Evolutionary conservation across 2,113 vertebrate species (phyloP).

Genomic region (Ailurus styani): DNA sequence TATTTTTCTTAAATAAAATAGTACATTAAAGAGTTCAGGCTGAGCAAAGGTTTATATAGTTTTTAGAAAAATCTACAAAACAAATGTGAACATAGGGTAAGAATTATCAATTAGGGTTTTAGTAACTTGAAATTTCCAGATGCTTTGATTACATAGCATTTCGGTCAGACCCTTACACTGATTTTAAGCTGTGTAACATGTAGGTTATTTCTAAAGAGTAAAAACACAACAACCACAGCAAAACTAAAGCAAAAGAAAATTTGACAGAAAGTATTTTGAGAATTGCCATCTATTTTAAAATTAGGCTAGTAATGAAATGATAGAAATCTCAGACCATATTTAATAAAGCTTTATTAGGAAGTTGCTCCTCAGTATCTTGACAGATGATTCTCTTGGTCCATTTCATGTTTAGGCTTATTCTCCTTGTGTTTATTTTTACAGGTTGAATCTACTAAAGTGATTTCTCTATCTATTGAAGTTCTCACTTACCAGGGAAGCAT

Average conservation of each 20-base stretch:
- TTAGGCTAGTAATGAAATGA: background rate
- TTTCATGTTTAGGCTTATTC: background rate
- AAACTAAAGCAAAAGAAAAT: background rate
- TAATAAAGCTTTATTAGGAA: background rate
- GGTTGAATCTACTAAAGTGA: conserved; percentile 8
- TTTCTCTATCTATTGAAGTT: conserved; percentile 29
- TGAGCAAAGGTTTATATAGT: background rate
- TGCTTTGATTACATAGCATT: background rate
- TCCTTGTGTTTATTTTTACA: conserved; percentile 27
- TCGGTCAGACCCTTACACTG: background rate
- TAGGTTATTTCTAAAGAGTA: background rate
- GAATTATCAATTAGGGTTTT: background rate
- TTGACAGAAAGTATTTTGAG: background rate
- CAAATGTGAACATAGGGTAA: background rate
- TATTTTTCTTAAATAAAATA: background rate
- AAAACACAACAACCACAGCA: background rate
- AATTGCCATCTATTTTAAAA: background rate
- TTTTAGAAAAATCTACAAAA: conserved; percentile 5
- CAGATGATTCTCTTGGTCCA: background rate
- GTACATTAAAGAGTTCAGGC: background rate
- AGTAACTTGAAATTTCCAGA: background rate
- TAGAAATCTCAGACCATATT: background rate
- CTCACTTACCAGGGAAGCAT: conserved; percentile 1
- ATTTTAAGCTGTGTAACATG: background rate
- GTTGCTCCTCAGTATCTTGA: background rate